These are phyloP conservation scores for Clarias macrocephalus DNA, from an alignment of 2,113 vertebrate genomes.

Conservation along the genomic window DNA sequence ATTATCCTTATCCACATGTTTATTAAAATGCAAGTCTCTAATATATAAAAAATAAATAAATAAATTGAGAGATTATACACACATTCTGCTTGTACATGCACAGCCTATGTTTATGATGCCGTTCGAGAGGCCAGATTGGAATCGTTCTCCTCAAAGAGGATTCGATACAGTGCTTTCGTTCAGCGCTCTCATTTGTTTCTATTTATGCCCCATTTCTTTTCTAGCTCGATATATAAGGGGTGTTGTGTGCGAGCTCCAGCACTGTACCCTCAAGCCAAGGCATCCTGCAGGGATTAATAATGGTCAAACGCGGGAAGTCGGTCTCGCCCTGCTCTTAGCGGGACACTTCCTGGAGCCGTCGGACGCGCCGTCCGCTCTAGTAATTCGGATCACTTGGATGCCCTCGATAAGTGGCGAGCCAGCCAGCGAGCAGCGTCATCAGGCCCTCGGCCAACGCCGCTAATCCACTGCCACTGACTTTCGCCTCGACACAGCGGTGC, in stretches of 20 bases:
- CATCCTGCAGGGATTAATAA: slow-evolving; percentile 56
- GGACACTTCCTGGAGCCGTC: slow-evolving; percentile 51
- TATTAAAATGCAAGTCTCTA: background rate
- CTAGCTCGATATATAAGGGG: slow-evolving; percentile 44
- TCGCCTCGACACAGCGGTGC: slow-evolving; percentile 29
- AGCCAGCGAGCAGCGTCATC: slow-evolving; percentile 37
- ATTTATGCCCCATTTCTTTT: slow-evolving; percentile 36
- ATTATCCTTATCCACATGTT: slow-evolving; percentile 6
- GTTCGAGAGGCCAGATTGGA: background rate
- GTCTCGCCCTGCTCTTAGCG: slow-evolving; percentile 53
- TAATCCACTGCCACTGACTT: slow-evolving; percentile 45
- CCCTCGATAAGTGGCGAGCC: slow-evolving; percentile 35
- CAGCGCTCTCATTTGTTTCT: slow-evolving; percentile 15
- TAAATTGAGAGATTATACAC: background rate
- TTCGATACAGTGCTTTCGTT: background rate
- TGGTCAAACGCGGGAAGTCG: slow-evolving; percentile 54
- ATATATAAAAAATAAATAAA: background rate
- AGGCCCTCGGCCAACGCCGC: slow-evolving; percentile 41
- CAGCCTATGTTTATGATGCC: background rate
- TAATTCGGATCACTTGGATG: slow-evolving; percentile 38
- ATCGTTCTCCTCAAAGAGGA: background rate
- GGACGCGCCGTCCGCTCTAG: slow-evolving; percentile 37
- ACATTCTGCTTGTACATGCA: background rate
- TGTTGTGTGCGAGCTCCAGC: slow-evolving; percentile 49
- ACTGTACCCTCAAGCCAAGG: slow-evolving; percentile 41